Conservation (phyloP, 2,888 invertebrate species). For the Zygothrica quintamaculata region DNA sequence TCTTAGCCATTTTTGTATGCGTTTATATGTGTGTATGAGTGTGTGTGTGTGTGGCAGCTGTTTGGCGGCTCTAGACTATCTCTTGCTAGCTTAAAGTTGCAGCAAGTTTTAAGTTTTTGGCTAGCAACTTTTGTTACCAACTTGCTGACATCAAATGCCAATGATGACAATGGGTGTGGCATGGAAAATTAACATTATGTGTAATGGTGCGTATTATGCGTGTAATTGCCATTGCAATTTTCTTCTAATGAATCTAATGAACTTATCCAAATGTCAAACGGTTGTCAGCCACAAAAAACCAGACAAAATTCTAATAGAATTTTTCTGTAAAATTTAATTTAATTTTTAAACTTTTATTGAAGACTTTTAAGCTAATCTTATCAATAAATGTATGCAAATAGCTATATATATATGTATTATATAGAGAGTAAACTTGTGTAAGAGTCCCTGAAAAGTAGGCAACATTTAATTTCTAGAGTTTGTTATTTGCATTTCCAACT, state of each 20-base stretch:
- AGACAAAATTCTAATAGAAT: background rate
- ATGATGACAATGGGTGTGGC: background rate
- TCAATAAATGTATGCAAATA: no score
- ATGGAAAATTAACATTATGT: slow-evolving; percentile 32
- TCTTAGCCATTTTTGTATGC: no score
- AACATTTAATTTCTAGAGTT: slow-evolving; percentile 7
- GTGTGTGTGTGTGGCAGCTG: slow-evolving; percentile 51
- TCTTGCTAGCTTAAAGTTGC: slow-evolving; percentile 47
- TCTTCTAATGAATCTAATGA: slow-evolving; percentile 51
- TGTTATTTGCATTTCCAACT: slow-evolving; percentile 47
- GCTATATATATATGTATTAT: no score
- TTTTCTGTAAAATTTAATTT: no score
- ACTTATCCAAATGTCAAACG: slow-evolving; percentile 49
- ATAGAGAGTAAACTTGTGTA: background rate
- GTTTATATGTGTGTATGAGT: slow-evolving; percentile 23
- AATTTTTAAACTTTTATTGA: no score
- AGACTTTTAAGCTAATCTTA: no score
- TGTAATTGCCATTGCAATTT: slow-evolving; percentile 70
- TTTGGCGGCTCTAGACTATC: slow-evolving; percentile 41
- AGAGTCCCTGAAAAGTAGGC: slow-evolving; percentile 18
- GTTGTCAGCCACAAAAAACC: slow-evolving; percentile 6
- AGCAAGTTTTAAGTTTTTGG: slow-evolving; percentile 44
- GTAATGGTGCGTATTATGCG: slow-evolving; percentile 75
- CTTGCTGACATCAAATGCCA: slow-evolving; percentile 58
- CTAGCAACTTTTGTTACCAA: slow-evolving; percentile 52